These are phyloP conservation scores for Hippolais icterina DNA, from an alignment of 2,113 vertebrate species.

Conservation along the genomic window DNA sequence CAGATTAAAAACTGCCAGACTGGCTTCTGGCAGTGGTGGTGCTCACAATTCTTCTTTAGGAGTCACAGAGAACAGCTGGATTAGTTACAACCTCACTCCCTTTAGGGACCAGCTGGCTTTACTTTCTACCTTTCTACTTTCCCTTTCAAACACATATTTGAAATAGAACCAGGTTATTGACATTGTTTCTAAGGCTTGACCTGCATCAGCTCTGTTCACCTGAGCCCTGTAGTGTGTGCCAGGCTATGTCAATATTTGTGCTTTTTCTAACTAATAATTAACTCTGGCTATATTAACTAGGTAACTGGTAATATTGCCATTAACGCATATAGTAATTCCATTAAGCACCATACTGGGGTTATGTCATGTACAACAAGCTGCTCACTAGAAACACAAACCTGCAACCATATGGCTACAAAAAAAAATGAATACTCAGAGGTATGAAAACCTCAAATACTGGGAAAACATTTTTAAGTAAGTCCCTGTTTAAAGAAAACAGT, in stretches of 20 bases:
- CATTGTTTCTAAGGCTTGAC: neutral
- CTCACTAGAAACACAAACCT: neutral
- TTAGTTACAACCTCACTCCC: neutral
- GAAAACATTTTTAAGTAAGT: neutral
- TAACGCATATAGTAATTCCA: neutral
- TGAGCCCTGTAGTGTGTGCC: neutral
- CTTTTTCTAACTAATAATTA: constrained; percentile 52
- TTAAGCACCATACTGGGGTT: neutral
- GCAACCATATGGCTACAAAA: neutral
- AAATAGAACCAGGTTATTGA: neutral
- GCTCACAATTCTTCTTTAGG: neutral
- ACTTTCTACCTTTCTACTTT: neutral
- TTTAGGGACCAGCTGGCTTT: neutral
- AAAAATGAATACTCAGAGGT: accelerated
- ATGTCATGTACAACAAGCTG: neutral
- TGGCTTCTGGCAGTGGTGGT: neutral
- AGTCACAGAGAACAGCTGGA: neutral
- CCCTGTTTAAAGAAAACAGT: neutral
- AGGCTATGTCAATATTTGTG: constrained; percentile 55
- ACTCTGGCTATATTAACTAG: neutral
- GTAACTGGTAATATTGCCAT: neutral
- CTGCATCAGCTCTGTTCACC: neutral
- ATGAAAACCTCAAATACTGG: neutral
- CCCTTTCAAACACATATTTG: neutral
- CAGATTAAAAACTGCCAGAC: neutral